Base-by-base conservation (phyloP, 2,888 invertebrate genomes). In the Agrotis clavis region DNA sequence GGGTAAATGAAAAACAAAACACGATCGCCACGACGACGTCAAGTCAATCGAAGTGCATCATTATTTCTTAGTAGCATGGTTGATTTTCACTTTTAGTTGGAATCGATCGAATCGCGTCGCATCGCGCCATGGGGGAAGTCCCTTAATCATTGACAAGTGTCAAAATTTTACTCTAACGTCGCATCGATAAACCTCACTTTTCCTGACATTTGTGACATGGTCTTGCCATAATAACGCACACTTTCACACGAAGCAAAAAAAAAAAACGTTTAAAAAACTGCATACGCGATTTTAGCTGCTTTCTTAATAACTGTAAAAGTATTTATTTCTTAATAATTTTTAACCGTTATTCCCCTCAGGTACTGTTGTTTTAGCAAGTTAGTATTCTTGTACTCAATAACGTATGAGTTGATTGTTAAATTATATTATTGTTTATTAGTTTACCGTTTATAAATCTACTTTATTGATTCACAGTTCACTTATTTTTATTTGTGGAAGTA, bases 321-420 rank as follows among this genome's bases (percentile, higher is more conserved):
- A 76, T 50, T 61, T 18, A 76, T 50, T 61, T 50, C 57, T 54
- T 57, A 59, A 54, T 62, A 64, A 53, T 35, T 41, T 63, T 70
- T 67, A 63, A 70, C 71, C 51, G 50, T 83, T 75, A 47, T 47
- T 51, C 59, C 59, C 74, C 67, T 85, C 86, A 83, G 81, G 85
- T 87, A 85, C 86, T 51, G 71, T 72, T 53, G 80, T 85, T 69
- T 76, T 73, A 85, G 64, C 67, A 63, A 78, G 68, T 84, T 85
- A 84, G 71, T 85, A 70, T 50, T 74, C 71, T 84, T 83, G 84
- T 83, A 83, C 86, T 83, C 84, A 71, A 66, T 76, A 68, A 70
- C 54, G 47, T 62, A 67, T 57, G 45, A 63, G 64, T 73, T 83
- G 48, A 53, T 35, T 63, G 48, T 83, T 83, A 79, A 51, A 41